Evolutionary conservation across 2,888 invertebrate species (phyloP).

Genomic region (Chloromyia formosa): DNA sequence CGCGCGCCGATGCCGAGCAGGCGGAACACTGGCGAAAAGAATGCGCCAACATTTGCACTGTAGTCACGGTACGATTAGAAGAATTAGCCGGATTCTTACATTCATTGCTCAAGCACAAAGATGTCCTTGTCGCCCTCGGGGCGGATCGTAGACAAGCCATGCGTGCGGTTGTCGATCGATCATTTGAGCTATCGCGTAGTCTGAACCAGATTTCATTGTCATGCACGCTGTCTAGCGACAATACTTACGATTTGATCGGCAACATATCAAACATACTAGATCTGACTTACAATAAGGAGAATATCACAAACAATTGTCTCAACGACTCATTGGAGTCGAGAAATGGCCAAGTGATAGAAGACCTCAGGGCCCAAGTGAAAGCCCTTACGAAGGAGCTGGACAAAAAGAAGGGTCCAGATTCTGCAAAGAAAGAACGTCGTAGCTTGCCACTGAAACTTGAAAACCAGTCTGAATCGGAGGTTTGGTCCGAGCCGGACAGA

Average conservation of each 20-base stretch:
- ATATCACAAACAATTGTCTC: conserved; percentile 58
- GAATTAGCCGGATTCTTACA: conserved; percentile 71
- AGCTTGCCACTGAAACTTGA: conserved; percentile 56
- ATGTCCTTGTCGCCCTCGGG: conserved; percentile 66
- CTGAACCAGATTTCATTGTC: conserved; percentile 63
- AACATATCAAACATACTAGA: conserved; percentile 65
- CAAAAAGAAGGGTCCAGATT: conserved; percentile 52
- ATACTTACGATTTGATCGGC: conserved; percentile 65
- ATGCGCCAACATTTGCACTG: conserved; percentile 60
- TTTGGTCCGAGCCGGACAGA: conserved; percentile 88
- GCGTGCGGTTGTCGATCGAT: conserved; percentile 67
- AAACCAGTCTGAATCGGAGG: conserved; percentile 76
- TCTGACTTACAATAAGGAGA: conserved; percentile 51
- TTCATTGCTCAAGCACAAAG: conserved; percentile 68
- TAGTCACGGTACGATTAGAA: conserved; percentile 68
- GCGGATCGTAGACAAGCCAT: conserved; percentile 66
- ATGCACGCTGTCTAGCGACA: conserved; percentile 62
- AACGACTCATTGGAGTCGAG: conserved; percentile 52
- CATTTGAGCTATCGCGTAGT: conserved; percentile 67
- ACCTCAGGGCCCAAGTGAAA: conserved; percentile 57
- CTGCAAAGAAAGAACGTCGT: conserved; percentile 57
- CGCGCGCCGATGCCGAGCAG: conserved; percentile 56
- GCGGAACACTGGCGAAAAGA: conserved; percentile 60
- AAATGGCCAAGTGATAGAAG: conserved; percentile 52
- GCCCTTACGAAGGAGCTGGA: conserved; percentile 57